Evolutionary conservation across 2,113 vertebrate genomes (phyloP).

Genomic region (Ceuthmochares aereus): DNA sequence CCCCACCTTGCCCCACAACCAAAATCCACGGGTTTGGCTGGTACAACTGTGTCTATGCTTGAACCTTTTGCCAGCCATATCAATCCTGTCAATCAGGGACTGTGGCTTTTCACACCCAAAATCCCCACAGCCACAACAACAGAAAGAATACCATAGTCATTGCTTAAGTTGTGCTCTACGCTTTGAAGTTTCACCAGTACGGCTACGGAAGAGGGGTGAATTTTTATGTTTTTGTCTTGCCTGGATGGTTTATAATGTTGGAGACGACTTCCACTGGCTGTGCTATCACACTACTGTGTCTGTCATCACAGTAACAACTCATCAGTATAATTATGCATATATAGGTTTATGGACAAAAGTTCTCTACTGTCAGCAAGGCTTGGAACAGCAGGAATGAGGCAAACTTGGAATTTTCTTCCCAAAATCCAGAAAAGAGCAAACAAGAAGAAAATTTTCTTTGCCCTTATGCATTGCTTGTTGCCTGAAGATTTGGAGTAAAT

Average conservation of each 20-base stretch:
- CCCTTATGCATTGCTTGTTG: not conserved
- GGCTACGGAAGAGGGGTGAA: not conserved
- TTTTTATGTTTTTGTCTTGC: not conserved
- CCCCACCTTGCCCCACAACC: constrained; percentile 41
- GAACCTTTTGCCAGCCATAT: not conserved
- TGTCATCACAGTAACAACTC: not conserved
- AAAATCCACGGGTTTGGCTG: constrained; percentile 45
- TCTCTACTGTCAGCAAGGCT: not conserved
- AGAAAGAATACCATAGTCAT: not conserved
- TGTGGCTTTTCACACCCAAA: constrained; percentile 24
- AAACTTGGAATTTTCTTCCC: not conserved
- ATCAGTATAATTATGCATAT: not conserved
- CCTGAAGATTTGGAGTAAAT: not conserved
- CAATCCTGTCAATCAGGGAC: constrained; percentile 23
- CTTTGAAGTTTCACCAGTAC: not conserved
- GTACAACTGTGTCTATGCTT: not conserved
- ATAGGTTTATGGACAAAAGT: not conserved
- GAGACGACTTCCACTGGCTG: not conserved
- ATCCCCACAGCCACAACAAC: not conserved
- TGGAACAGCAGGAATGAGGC: not conserved
- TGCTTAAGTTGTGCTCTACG: not conserved
- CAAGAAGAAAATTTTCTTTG: not conserved
- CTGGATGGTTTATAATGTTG: not conserved
- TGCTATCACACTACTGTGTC: not conserved
- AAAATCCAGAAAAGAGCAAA: not conserved